Conservation (phyloP, 2,797 vertebrate genomes). For the Scolopax bukidnonensis region DNA sequence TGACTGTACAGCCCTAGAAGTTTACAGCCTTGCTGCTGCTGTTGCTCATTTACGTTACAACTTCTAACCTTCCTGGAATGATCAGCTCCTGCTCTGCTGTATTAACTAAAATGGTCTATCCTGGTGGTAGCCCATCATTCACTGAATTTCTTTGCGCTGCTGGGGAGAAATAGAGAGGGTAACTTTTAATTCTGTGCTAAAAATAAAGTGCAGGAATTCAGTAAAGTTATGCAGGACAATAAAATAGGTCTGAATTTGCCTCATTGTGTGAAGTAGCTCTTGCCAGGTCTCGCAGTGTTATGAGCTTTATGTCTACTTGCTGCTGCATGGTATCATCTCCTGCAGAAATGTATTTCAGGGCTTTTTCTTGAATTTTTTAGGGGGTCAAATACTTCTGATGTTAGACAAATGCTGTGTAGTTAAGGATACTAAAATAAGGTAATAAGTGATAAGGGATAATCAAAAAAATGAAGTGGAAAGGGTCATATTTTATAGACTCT, state of each 20-base stretch:
- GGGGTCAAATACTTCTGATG: not conserved
- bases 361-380: not conserved
- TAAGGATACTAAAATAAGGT: not conserved
- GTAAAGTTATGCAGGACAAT: not conserved
- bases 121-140: not conserved
- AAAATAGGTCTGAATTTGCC: not conserved
- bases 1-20: not conserved
- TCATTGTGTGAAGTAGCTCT: not conserved
- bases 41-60: not conserved
- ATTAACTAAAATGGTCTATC: not conserved
- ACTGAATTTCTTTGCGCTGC: not conserved
- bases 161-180: not conserved
- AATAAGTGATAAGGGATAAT: not conserved
- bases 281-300: not conserved
- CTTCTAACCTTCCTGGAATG: not conserved
- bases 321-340: not conserved
- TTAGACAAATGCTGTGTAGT: not conserved
- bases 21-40: not conserved
- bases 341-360: not conserved
- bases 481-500: not conserved
- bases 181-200: constrained; percentile 1
- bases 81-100: not conserved
- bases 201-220: not conserved
- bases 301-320: not conserved
- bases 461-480: not conserved